phyloP scores from a whole-genome alignment of 1,140 invertebrate genomes.

The Bombus difficillimus region DNA sequence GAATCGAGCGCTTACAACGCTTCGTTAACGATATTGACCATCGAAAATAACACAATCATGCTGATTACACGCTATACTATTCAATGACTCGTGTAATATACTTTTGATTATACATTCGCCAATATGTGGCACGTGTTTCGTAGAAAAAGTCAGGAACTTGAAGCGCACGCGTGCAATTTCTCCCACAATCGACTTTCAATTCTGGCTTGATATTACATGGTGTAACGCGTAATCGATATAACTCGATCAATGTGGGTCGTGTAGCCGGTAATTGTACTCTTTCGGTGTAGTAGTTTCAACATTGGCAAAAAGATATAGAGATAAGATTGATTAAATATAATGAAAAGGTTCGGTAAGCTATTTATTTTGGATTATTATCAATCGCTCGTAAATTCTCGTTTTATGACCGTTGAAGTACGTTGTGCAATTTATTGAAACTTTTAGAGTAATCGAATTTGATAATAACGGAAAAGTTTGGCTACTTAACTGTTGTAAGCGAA shows the following conservation, averaged over 20 bases:
- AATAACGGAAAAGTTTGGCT: neutral
- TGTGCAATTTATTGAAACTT: neutral
- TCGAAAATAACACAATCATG: neutral
- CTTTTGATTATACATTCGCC: neutral
- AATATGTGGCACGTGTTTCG: neutral
- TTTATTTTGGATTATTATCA: neutral
- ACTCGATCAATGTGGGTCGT: neutral
- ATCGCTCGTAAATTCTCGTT: neutral
- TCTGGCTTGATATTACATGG: neutral
- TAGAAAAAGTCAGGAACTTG: neutral
- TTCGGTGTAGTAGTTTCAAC: neutral
- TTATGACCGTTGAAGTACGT: neutral
- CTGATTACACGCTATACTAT: neutral
- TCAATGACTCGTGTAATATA: conserved; percentile 8
- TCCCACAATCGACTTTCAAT: neutral
- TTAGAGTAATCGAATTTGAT: no score
- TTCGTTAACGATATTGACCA: neutral
- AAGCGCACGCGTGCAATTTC: neutral
- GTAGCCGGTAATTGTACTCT: neutral
- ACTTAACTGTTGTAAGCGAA: neutral
- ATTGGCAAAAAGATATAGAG: no score
- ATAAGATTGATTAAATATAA: neutral
- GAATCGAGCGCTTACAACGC: neutral
- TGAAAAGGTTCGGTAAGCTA: neutral
- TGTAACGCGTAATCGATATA: conserved; percentile 12